phyloP scores from a whole-genome alignment of 2,113 vertebrate genomes.

The Thunnus maccoyii region DNA sequence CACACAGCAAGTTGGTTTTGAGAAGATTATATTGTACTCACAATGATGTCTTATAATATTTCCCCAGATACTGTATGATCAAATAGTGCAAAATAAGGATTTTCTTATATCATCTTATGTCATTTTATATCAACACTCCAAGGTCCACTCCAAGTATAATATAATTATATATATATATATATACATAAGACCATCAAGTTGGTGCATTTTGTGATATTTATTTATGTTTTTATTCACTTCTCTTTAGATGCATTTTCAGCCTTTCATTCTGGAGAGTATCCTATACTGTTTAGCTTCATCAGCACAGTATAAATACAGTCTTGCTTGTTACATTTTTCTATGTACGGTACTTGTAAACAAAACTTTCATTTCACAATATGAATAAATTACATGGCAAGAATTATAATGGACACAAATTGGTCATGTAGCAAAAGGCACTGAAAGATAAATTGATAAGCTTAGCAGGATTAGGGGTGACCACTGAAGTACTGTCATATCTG shows the following conservation, averaged over 20 bases:
- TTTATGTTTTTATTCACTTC: conserved; percentile 17
- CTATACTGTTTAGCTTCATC: neutral
- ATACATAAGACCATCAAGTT: neutral
- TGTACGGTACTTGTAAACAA: neutral
- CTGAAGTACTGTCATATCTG: neutral
- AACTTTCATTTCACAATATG: neutral
- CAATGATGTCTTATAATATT: too few species aligned
- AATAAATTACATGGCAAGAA: neutral
- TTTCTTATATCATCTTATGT: too few species aligned
- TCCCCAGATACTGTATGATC: too few species aligned
- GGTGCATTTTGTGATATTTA: neutral
- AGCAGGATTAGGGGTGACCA: neutral
- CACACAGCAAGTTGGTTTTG: neutral
- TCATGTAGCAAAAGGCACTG: conserved; percentile 7
- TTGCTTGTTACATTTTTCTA: neutral
- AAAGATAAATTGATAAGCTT: neutral
- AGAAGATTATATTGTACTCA: neutral
- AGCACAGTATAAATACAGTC: neutral
- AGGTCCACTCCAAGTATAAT: neutral
- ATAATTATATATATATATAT: neutral
- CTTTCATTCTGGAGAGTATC: neutral
- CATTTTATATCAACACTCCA: too few species aligned
- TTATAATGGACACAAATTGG: neutral
- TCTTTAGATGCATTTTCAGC: neutral
- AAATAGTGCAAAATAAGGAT: too few species aligned